A percentile compares a stretch with the other conserved stretches of the same genome.
phyloP scores from a whole-genome alignment of 2,888 invertebrate species.

The Abrostola tripartita region DNA sequence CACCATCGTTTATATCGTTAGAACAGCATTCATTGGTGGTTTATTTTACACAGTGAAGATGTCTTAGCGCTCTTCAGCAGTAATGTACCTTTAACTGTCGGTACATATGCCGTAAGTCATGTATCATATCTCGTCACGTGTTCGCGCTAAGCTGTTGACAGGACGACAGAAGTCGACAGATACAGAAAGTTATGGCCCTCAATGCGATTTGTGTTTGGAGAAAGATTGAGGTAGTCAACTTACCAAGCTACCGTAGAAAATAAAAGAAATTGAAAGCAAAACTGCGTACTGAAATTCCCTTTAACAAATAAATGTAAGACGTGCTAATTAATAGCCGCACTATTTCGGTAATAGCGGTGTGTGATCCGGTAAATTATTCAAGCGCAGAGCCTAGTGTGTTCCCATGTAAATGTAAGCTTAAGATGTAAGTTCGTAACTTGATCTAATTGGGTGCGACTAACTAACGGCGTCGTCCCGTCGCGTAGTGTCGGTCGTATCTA shows the following conservation, averaged over 20 bases:
- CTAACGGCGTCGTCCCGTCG: neutral
- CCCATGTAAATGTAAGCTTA: neutral
- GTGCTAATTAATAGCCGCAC: neutral
- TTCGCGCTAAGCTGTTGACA: neutral
- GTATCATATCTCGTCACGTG: neutral
- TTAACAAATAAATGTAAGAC: neutral
- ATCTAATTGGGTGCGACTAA: conserved; percentile 18
- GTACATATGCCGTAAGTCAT: too few relatives aligned
- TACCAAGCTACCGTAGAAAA: too few relatives aligned
- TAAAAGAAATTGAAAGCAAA: too few relatives aligned
- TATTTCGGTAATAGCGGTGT: neutral
- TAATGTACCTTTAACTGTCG: neutral
- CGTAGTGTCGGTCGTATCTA: neutral
- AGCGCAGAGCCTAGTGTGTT: neutral
- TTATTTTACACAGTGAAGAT: neutral
- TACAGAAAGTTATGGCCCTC: neutral
- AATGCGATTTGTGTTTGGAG: too few relatives aligned
- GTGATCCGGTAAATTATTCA: neutral
- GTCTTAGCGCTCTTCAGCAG: neutral
- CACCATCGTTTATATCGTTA: neutral
- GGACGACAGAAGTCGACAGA: neutral
- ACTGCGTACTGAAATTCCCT: too few relatives aligned
- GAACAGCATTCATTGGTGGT: conserved; percentile 3
- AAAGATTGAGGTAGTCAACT: too few relatives aligned
- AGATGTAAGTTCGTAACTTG: conserved; percentile 12